Evolutionary conservation across 1,140 invertebrate genomes (phyloP).

Genomic region (Ylistrum balloti): DNA sequence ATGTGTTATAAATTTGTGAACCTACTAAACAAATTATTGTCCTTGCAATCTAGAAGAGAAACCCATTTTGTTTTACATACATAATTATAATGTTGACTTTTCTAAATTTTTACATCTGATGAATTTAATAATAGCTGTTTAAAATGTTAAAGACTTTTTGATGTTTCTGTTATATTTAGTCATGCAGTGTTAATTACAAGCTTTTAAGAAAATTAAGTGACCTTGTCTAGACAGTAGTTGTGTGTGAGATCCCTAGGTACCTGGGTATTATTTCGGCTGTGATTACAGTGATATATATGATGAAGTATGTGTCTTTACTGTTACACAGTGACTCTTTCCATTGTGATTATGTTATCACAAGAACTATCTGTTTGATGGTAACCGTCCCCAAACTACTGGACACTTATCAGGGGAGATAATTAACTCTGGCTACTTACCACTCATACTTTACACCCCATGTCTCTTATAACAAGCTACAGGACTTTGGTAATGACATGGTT

Average conservation of each 20-base stretch:
- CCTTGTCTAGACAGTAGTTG: not conserved
- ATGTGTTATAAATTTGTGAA: too few relatives aligned
- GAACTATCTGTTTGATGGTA: not conserved
- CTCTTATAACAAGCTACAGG: not conserved
- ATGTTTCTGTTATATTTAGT: not conserved
- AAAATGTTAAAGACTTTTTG: not conserved
- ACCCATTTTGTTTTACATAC: too few relatives aligned
- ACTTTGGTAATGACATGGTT: not conserved
- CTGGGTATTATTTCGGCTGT: not conserved
- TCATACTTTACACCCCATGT: not conserved
- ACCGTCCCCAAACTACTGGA: not conserved
- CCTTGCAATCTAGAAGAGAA: too few relatives aligned
- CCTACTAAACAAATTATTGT: too few relatives aligned
- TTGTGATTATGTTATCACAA: not conserved
- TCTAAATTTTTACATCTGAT: not conserved
- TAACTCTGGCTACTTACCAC: not conserved
- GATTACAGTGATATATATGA: not conserved
- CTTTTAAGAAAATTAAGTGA: not conserved
- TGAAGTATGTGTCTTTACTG: not conserved
- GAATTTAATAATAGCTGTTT: not conserved
- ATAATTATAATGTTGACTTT: not conserved
- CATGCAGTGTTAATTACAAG: conserved; percentile 38
- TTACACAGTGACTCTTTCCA: not conserved
- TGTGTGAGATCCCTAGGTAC: not conserved
- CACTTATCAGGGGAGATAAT: not conserved